Conservation (phyloP, 92 coral and sea anemone species). For the Hydrozoanthus gracilis region DNA sequence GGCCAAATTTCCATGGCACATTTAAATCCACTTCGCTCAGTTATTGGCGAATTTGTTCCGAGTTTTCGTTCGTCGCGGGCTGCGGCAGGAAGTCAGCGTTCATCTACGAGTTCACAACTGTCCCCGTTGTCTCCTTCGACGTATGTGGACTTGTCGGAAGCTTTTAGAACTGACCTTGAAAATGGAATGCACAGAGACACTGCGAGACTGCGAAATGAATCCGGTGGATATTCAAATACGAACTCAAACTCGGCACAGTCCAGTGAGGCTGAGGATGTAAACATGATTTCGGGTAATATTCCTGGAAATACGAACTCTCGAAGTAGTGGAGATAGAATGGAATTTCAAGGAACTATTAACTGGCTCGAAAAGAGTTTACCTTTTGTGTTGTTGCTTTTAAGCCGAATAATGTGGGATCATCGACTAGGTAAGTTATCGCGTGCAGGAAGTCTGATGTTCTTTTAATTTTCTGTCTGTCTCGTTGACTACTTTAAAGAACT, state of each 20-base stretch:
- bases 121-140: slow-evolving; percentile 88
- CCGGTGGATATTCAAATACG: slow-evolving; percentile 60
- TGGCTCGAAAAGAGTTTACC: slow-evolving; percentile 96
- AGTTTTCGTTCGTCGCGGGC: slow-evolving; percentile 85
- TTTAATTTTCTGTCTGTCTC: not conserved
- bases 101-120: slow-evolving; percentile 70
- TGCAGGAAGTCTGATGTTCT: not conserved
- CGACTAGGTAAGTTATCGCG: slow-evolving; percentile 77
- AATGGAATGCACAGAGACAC: slow-evolving; percentile 61
- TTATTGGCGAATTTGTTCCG: slow-evolving; percentile 97
- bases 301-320: slow-evolving; percentile 72
- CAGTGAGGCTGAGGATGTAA: slow-evolving; percentile 74
- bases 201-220: slow-evolving; percentile 66
- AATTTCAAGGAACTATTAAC: slow-evolving; percentile 92
- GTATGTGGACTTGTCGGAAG: slow-evolving; percentile 87
- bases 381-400: slow-evolving; percentile 85
- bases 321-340: slow-evolving; percentile 85
- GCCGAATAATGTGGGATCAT: slow-evolving; percentile 99
- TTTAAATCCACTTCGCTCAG: slow-evolving; percentile 93
- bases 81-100: slow-evolving; percentile 52
- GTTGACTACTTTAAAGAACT: too few species aligned
- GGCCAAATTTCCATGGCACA: slow-evolving; percentile 88
- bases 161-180: slow-evolving; percentile 70
- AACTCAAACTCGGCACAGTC: slow-evolving; percentile 82
- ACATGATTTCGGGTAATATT: slow-evolving; percentile 59